Conservation (phyloP, 2,113 vertebrate species). For the Phyllostomus hastatus region DNA sequence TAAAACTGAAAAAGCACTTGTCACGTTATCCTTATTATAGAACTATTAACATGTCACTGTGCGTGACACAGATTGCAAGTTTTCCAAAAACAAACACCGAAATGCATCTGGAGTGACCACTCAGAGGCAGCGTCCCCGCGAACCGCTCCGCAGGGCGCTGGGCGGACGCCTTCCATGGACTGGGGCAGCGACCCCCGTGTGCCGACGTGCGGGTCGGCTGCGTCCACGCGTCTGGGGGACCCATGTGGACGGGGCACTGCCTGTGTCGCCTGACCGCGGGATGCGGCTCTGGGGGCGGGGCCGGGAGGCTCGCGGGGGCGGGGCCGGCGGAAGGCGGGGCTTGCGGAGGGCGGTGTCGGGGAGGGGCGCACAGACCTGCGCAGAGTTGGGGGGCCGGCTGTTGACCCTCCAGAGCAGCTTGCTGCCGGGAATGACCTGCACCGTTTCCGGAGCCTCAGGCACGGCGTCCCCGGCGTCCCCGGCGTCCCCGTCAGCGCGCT, state of each 20-base stretch:
- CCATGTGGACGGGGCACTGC: background rate
- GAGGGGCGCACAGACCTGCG: constrained; percentile 81
- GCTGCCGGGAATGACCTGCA: constrained; percentile 93
- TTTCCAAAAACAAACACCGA: background rate
- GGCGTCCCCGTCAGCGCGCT: constrained; percentile 84
- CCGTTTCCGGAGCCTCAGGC: constrained; percentile 93
- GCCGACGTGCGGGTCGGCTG: too few relatives aligned
- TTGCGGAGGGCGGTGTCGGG: background rate
- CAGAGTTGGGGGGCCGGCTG: constrained; percentile 90
- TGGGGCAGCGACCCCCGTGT: background rate
- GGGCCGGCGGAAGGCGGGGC: too few relatives aligned
- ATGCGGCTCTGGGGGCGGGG: background rate
- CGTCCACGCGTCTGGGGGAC: fast-evolving
- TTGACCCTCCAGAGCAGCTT: constrained; percentile 96
- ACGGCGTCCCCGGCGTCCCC: constrained; percentile 90
- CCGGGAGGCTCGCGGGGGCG: fast-evolving
- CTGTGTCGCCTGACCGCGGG: background rate
- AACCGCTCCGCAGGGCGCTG: too few relatives aligned
- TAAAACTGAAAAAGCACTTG: background rate
- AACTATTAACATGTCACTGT: background rate
- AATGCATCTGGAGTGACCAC: background rate
- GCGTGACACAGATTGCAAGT: background rate
- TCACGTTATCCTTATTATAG: fast-evolving
- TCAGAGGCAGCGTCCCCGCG: fast-evolving
- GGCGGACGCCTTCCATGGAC: background rate